phyloP scores from a whole-genome alignment of 2,888 invertebrate species.

The Amblyjoppa fuscipennis region DNA sequence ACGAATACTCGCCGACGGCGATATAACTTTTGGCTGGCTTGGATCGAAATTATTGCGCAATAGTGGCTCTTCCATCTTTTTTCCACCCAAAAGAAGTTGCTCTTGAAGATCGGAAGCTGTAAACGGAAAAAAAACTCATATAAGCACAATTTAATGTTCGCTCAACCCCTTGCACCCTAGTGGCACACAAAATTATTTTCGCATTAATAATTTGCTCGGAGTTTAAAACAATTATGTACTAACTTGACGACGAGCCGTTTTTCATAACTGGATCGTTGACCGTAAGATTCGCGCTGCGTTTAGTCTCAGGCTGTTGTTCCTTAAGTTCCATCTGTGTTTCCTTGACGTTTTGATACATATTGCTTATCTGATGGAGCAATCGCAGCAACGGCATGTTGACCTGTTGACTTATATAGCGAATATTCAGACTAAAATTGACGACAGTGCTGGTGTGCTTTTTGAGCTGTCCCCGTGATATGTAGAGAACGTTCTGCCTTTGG shows the following conservation, averaged over 20 bases:
- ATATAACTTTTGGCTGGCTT: conserved; percentile 83
- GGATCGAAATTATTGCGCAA: conserved; percentile 77
- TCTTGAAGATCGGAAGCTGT: conserved; percentile 89
- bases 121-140: conserved; percentile 49
- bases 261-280: conserved; percentile 86
- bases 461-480: conserved; percentile 94
- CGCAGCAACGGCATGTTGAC: conserved; percentile 98
- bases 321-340: conserved; percentile 96
- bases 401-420: conserved; percentile 96
- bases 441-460: conserved; percentile 97
- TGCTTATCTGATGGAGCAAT: conserved; percentile 97
- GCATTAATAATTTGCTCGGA: not conserved
- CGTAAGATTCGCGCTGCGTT: conserved; percentile 81
- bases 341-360: conserved; percentile 98
- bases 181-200: no score
- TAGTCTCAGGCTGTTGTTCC: conserved; percentile 88
- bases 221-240: conserved; percentile 68
- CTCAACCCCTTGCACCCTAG: not conserved
- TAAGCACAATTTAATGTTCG: conserved; percentile 31
- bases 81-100: conserved; percentile 86
- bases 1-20: conserved; percentile 87
- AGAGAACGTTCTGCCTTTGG: conserved; percentile 93
- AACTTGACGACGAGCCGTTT: conserved; percentile 88
- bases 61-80: conserved; percentile 79
- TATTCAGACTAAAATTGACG: conserved; percentile 95